These are phyloP conservation scores for Chloroceryle inda DNA, from an alignment of 2,797 vertebrate species.

Conservation along the genomic window DNA sequence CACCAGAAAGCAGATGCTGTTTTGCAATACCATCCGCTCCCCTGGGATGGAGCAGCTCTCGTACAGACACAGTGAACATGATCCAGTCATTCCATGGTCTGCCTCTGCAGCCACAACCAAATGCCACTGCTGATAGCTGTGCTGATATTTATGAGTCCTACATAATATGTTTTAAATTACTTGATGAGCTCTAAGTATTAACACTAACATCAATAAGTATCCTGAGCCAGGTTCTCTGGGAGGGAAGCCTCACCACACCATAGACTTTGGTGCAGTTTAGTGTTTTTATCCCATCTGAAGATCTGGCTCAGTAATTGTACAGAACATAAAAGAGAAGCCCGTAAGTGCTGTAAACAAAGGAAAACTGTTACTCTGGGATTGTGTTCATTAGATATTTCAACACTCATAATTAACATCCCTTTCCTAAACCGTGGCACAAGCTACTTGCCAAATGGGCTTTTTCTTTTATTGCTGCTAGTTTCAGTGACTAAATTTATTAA, in stretches of 20 bases:
- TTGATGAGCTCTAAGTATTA: not conserved
- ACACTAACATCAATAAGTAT: not conserved
- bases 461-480: constrained; percentile 58
- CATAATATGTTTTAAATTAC: constrained; percentile 29
- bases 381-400: constrained; percentile 42
- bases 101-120: not conserved
- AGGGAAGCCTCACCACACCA: not conserved
- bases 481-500: constrained; percentile 61
- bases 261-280: not conserved
- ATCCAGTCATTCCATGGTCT: not conserved
- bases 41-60: not conserved
- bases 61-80: not conserved
- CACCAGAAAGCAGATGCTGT: not conserved
- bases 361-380: constrained; percentile 54
- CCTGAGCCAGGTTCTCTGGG: not conserved
- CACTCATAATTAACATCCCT: constrained; percentile 53
- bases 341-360: constrained; percentile 58
- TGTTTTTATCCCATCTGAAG: constrained; percentile 32
- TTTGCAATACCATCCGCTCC: not conserved
- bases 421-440: constrained; percentile 46
- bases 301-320: constrained; percentile 24
- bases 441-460: constrained; percentile 40
- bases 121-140: not conserved
- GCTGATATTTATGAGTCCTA: constrained; percentile 6
- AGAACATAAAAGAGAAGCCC: constrained; percentile 42